A percentile compares a stretch with the other conserved stretches of the same genome.
These are phyloP conservation scores for Procavia capensis DNA, from an alignment of 2,113 vertebrate genomes.

Conservation along the genomic window DNA sequence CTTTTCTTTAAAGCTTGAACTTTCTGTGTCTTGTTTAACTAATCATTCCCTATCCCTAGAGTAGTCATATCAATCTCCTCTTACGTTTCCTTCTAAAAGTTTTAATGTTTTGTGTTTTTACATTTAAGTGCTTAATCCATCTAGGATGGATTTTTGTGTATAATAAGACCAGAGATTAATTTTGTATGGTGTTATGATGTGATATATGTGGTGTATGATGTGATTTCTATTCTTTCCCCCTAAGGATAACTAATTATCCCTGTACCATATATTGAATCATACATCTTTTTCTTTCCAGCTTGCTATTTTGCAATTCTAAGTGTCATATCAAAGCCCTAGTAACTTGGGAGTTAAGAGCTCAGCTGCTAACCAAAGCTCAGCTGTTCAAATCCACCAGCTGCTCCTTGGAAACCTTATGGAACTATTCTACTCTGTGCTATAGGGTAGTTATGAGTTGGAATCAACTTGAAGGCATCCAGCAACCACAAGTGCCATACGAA, in stretches of 20 bases:
- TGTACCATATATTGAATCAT: neutral
- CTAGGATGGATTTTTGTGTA: neutral
- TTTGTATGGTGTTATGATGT: neutral
- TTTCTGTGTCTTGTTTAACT: slow-evolving; percentile 26
- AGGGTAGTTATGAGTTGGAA: no score
- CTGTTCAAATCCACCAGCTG: no score
- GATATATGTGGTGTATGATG: no score
- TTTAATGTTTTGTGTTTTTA: slow-evolving; percentile 30
- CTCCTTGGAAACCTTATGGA: no score
- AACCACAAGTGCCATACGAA: no score
- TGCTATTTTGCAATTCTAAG: slow-evolving; percentile 48
- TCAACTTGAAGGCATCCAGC: no score
- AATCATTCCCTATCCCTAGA: neutral
- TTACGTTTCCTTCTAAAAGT: slow-evolving; percentile 30
- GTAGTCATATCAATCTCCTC: neutral
- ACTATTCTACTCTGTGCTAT: no score
- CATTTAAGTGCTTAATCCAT: slow-evolving; percentile 26
- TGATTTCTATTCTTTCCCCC: slow-evolving; percentile 20
- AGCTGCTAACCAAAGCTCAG: no score
- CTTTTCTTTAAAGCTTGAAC: slow-evolving; percentile 33
- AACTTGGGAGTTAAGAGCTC: no score
- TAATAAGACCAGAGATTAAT: slow-evolving; percentile 1
- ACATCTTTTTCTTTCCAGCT: neutral
- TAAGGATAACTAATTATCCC: slow-evolving; percentile 11
- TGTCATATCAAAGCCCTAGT: neutral